phyloP scores from a whole-genome alignment of 2,888 invertebrate genomes.

The Pelosia muscerda region DNA sequence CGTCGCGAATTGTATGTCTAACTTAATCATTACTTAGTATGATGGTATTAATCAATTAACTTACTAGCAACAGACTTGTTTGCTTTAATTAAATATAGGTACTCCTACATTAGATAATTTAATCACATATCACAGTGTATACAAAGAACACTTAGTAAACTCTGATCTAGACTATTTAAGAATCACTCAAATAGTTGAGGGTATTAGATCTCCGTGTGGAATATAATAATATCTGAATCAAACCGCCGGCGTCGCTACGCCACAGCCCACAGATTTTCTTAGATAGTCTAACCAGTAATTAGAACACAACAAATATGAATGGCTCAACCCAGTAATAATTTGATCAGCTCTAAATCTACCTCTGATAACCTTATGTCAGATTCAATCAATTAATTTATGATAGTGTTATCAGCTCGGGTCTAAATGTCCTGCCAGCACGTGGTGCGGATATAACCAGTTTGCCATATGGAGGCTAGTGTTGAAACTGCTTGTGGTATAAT shows the following conservation, averaged over 20 bases:
- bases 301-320: conserved; percentile 8
- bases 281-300: neutral
- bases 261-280: neutral
- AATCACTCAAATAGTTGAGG: no score
- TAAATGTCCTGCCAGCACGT: conserved; percentile 16
- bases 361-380: conserved; percentile 17
- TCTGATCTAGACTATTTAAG: no score
- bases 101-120: neutral
- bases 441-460: conserved; percentile 9
- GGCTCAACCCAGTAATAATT: conserved; percentile 14
- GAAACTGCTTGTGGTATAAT: neutral
- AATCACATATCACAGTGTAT: no score
- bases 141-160: no score
- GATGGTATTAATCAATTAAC: neutral
- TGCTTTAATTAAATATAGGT: neutral
- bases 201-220: no score
- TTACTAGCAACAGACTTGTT: neutral
- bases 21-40: no score
- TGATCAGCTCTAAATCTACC: conserved; percentile 18
- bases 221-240: no score
- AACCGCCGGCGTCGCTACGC: neutral
- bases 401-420: conserved; percentile 16
- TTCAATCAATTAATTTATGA: conserved; percentile 29
- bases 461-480: conserved; percentile 15
- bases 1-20: no score